phyloP scores from a whole-genome alignment of 2,797 vertebrate species.

The Gymnodraco acuticeps region DNA sequence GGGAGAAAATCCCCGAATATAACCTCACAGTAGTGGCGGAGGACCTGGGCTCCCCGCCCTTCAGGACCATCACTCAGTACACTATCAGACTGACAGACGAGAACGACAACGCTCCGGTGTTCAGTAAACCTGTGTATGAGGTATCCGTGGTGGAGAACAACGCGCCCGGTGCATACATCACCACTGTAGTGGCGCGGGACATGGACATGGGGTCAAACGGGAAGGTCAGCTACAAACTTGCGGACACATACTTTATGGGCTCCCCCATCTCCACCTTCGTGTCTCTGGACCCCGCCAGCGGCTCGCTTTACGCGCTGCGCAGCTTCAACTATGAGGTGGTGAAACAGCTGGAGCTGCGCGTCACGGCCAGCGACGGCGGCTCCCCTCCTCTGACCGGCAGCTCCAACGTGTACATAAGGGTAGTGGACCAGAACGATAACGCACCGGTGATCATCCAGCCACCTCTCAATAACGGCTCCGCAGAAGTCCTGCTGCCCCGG shows the following conservation, averaged over 20 bases:
- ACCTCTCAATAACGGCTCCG: slow-evolving; percentile 88
- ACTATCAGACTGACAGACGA: slow-evolving; percentile 92
- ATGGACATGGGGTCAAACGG: slow-evolving; percentile 91
- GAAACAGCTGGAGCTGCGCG: slow-evolving; percentile 91
- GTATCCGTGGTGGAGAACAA: slow-evolving; percentile 93
- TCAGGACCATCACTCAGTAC: slow-evolving; percentile 91
- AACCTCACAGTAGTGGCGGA: slow-evolving; percentile 95
- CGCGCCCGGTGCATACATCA: slow-evolving; percentile 91
- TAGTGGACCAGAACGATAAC: slow-evolving; percentile 96
- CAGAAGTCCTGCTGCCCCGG: slow-evolving; percentile 89
- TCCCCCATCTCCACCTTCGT: slow-evolving; percentile 93
- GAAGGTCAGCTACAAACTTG: slow-evolving; percentile 91
- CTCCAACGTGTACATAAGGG: slow-evolving; percentile 87
- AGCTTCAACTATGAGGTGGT: slow-evolving; percentile 95
- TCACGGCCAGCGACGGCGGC: slow-evolving; percentile 92
- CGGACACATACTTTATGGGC: slow-evolving; percentile 90
- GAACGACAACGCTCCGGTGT: slow-evolving; percentile 93
- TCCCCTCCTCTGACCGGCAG: slow-evolving; percentile 90
- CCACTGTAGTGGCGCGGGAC: slow-evolving; percentile 90
- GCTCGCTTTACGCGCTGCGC: slow-evolving; percentile 93
- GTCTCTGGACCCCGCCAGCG: slow-evolving; percentile 92
- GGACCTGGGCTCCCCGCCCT: slow-evolving; percentile 91
- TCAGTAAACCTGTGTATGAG: slow-evolving; percentile 89
- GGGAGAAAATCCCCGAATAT: slow-evolving; percentile 92
- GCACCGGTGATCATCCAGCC: slow-evolving; percentile 90